A percentile compares a stretch with the other conserved stretches of the same genome.
Evolutionary conservation across 2,113 vertebrate genomes (phyloP).

Genomic region (Pampusana beccarii): DNA sequence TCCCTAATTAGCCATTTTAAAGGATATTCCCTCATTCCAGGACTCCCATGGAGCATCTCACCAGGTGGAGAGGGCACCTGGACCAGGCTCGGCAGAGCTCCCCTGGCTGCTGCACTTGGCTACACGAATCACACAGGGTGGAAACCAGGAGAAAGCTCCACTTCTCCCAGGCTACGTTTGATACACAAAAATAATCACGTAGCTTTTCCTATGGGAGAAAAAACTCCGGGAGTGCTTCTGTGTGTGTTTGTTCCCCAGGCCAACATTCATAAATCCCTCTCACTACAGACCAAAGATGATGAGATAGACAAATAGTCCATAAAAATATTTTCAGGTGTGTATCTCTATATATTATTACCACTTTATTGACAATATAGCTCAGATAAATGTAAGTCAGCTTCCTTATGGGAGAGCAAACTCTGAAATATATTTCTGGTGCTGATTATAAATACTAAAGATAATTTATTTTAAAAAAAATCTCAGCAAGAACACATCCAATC

Average conservation of each 20-base stretch:
- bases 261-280: background rate
- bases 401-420: background rate
- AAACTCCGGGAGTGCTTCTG: background rate
- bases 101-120: background rate
- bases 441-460: background rate
- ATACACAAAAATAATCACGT: accelerated
- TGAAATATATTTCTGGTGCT: background rate
- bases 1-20: accelerated
- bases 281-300: background rate
- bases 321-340: background rate
- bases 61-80: background rate
- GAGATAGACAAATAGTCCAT: background rate
- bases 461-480: background rate
- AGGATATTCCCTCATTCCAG: background rate
- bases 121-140: background rate
- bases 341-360: background rate
- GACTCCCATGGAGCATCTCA: background rate
- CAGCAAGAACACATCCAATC: background rate
- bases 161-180: accelerated
- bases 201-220: background rate
- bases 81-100: background rate
- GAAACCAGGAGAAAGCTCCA: accelerated
- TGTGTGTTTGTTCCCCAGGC: background rate
- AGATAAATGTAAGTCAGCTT: background rate
- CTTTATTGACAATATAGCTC: background rate